Evolutionary conservation across 2,113 vertebrate genomes (phyloP), one percentile per base, ranked within the genome.

Genomic region (Orcinus orca): DNA sequence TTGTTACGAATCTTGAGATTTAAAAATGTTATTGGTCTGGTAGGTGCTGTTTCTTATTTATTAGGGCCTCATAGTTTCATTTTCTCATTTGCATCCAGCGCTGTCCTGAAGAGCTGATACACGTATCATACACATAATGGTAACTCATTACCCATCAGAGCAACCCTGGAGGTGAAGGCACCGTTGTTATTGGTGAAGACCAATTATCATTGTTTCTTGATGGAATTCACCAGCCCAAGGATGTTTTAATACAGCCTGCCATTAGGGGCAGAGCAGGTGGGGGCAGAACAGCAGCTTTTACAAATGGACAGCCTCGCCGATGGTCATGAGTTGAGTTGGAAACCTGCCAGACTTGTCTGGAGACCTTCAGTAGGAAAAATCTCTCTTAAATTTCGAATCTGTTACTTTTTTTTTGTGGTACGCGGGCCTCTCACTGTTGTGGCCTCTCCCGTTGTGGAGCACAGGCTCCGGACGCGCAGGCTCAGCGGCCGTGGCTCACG

Each of bases 221-320:
- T 68, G 50, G 71, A 84, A 58, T 68, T 77, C 47, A 67, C 29
- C 58, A 25, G 2, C 74, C 6, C 23, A 33, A 20, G 62, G 8
- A 53, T 53, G 29, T 55, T 33, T 65, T 50, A 86, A 6, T 17
- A 8, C n/a, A 47, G 44, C 18, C 25, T 25, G 58, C 41, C 4
- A 0, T 29, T 70, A 17, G 38, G 33, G 82, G 12, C 12, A 21
- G 33, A 15, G 55, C 5, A 2, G 29, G 15, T 1, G 20, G 4
- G 17, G 77, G 67, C 15, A 10, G 50, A 13, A 29, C 0, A 8
- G 58, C 29, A 41, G 58, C 36, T 76, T n/a, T 68, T 74, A 60
- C 7, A 17, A 6, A 23, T 0, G 3, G 38, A 50, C 36, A 67
- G 20, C 25, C 38, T 76, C 6, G 15, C 29, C 6, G 3, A 1